Conservation (phyloP, 2,888 invertebrate species). For the Tanypteryx hageni region DNA sequence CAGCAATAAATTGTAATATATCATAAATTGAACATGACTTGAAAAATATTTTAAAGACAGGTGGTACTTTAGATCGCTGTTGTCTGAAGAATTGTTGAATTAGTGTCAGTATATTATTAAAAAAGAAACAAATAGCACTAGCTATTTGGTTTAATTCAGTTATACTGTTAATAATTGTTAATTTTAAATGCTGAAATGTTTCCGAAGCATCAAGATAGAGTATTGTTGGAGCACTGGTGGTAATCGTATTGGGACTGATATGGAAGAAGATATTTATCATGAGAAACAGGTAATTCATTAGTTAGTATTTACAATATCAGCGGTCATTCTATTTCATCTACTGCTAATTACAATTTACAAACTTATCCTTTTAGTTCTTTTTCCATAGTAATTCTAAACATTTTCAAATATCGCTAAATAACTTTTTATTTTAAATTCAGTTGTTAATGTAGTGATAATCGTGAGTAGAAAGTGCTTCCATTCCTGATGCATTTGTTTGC, state of each 20-base stretch:
- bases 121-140: background rate
- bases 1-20: too few species aligned
- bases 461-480: too few species aligned
- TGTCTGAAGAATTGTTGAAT: background rate
- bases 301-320: too few species aligned
- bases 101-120: background rate
- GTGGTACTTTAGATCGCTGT: background rate
- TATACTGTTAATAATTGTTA: background rate
- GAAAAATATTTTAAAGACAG: background rate
- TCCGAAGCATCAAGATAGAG: slow-evolving; percentile 66
- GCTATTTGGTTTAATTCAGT: background rate
- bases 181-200: slow-evolving; percentile 65
- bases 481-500: too few species aligned
- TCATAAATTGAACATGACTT: background rate
- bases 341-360: too few species aligned
- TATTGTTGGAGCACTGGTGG: slow-evolving; percentile 67
- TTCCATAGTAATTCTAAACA: too few species aligned
- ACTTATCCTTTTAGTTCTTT: too few species aligned
- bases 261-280: slow-evolving; percentile 74
- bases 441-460: too few species aligned
- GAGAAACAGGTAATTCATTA: slow-evolving; percentile 75
- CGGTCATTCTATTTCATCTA: too few species aligned
- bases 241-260: slow-evolving; percentile 69
- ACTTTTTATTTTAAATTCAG: too few species aligned
- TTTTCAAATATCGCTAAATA: too few species aligned